Percentiles rank a stretch among this genome's conserved stretches.
These are phyloP conservation scores for Argynnis bischoffii DNA, from an alignment of 2,888 invertebrate genomes.

Conservation along the genomic window DNA sequence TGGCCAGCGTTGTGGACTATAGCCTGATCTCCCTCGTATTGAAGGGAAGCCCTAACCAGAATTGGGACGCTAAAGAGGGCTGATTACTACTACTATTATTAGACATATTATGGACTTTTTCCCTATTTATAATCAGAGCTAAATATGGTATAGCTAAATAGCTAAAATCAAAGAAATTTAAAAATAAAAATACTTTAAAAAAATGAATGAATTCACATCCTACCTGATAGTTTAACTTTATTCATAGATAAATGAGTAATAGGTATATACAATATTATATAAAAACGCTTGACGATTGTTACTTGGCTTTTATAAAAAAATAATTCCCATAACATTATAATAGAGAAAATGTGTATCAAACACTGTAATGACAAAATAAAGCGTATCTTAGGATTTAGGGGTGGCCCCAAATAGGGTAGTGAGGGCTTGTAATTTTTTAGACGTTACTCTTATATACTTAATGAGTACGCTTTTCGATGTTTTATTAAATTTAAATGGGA, in stretches of 20 bases:
- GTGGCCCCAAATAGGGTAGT: constrained; percentile 29
- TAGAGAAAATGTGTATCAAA: constrained; percentile 39
- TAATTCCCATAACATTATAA: constrained; percentile 5
- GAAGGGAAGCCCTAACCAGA: no score
- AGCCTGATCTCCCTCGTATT: no score
- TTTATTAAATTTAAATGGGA: constrained; percentile 63
- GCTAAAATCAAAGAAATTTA: no score
- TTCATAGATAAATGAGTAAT: not conserved
- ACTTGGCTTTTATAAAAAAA: not conserved
- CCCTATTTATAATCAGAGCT: no score
- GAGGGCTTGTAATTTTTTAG: constrained; percentile 36
- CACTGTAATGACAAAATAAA: constrained; percentile 44
- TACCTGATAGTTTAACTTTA: no score
- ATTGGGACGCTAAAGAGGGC: no score
- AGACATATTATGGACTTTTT: no score
- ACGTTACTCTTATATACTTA: constrained; percentile 46
- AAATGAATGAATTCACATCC: no score
- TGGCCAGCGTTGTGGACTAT: no score
- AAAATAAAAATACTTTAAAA: no score
- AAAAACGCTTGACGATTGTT: not conserved
- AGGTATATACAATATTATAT: not conserved
- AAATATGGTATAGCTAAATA: no score
- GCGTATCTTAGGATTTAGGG: constrained; percentile 50
- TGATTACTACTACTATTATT: no score
- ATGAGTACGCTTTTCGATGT: constrained; percentile 74